Conservation (phyloP, 2,797 vertebrate species). For the Lagodon rhomboides region DNA sequence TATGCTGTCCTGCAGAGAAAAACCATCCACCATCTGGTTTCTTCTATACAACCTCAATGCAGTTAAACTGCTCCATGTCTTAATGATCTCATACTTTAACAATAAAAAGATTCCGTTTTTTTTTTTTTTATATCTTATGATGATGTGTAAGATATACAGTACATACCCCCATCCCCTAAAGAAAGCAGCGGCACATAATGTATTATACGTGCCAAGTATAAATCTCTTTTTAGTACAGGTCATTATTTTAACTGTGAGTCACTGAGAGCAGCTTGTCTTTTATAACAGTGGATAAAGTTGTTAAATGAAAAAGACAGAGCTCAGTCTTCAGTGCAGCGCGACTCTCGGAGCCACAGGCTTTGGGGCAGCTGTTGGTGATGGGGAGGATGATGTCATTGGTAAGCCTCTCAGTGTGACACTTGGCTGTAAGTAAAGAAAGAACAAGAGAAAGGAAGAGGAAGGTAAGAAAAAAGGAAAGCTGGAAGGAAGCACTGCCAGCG, state of each 20-base stretch:
- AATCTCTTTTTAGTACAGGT: slow-evolving; percentile 63
- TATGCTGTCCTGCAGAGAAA: not conserved
- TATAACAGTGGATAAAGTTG: slow-evolving; percentile 60
- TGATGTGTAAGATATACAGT: slow-evolving; percentile 35
- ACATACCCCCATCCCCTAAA: slow-evolving; percentile 6
- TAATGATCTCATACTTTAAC: slow-evolving; percentile 21
- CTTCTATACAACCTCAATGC: slow-evolving; percentile 26
- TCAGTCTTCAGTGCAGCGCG: slow-evolving; percentile 65
- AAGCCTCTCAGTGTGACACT: slow-evolving; percentile 73
- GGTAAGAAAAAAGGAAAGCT: slow-evolving; percentile 2
- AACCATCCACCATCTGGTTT: slow-evolving; percentile 43
- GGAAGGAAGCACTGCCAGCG: slow-evolving; percentile 47
- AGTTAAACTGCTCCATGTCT: slow-evolving; percentile 18
- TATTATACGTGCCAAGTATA: slow-evolving; percentile 49
- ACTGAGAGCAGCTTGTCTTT: slow-evolving; percentile 67
- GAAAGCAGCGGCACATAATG: slow-evolving; percentile 49
- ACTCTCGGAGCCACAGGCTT: slow-evolving; percentile 55
- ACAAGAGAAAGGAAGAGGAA: slow-evolving; percentile 49
- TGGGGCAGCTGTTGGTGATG: slow-evolving; percentile 59
- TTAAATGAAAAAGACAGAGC: slow-evolving; percentile 44
- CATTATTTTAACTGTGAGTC: slow-evolving; percentile 59
- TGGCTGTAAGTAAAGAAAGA: slow-evolving; percentile 64
- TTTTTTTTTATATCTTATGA: slow-evolving; percentile 40
- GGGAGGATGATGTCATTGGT: slow-evolving; percentile 80
- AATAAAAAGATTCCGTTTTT: slow-evolving; percentile 37